phyloP scores from a whole-genome alignment of 2,113 vertebrate genomes.

The Agelaius tricolor region DNA sequence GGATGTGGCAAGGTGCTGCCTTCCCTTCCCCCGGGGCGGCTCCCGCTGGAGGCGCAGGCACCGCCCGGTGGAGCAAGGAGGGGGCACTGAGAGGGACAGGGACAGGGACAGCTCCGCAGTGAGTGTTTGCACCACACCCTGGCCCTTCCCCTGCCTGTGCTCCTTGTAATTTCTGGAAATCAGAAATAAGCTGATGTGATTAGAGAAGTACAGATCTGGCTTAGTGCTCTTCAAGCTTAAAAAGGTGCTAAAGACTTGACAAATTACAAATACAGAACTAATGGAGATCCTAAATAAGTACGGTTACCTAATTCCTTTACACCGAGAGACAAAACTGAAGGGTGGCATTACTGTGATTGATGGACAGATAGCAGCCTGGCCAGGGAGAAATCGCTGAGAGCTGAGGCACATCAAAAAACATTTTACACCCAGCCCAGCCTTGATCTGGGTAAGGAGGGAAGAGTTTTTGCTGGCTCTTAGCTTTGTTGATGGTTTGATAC shows the following conservation, averaged over 20 bases:
- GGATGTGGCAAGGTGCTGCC: background rate
- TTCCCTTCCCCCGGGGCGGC: background rate
- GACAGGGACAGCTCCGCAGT: background rate
- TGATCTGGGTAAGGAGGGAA: background rate
- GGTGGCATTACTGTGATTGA: background rate
- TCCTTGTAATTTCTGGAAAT: slow-evolving; percentile 70
- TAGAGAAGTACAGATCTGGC: slow-evolving; percentile 62
- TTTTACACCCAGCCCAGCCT: background rate
- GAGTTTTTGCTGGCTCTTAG: background rate
- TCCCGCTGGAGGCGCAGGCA: background rate
- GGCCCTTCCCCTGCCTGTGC: slow-evolving; percentile 32
- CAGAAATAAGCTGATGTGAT: slow-evolving; percentile 72
- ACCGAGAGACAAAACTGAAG: background rate
- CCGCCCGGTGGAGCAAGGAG: background rate
- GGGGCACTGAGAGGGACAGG: background rate
- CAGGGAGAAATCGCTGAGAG: background rate
- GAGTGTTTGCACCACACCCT: background rate
- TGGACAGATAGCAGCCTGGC: background rate
- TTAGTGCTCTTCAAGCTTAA: slow-evolving; percentile 74
- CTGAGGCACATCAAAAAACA: background rate
- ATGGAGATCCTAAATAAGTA: slow-evolving; percentile 52
- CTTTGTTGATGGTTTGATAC: background rate
- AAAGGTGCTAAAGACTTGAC: slow-evolving; percentile 74
- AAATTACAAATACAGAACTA: slow-evolving; percentile 64
- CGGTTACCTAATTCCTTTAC: slow-evolving; percentile 45